Base-by-base conservation (phyloP, 2,888 invertebrate species). In the Drosophila anomalata region DNA sequence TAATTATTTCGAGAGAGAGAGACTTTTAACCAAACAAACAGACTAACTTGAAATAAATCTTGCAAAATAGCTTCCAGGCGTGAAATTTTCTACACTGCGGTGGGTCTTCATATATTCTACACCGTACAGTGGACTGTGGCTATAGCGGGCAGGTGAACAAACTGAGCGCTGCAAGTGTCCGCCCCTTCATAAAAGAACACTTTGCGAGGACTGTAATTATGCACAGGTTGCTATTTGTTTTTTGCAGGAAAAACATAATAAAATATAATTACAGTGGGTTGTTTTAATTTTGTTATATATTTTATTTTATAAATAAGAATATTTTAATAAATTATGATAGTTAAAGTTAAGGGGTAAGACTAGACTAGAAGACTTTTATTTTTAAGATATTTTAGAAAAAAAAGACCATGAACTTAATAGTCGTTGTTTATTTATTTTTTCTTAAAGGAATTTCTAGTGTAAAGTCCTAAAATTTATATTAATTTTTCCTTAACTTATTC, bases 1-100 rank as follows among this genome's bases (percentile, higher is more conserved):
- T 90, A 90, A 90, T 90, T 90, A 84, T 79, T 61, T 65, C 17
- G 17, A 17, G 17, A 17, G 17, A 17, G 59, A 42, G 12, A 14
- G 24, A 26, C 73, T 79, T 84, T 89, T 75, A 71, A 53, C 73
- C 78, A 72, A 75, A 66, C 75, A 75, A 76, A 77, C 55, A 75
- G 56, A 24, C 20, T 2, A 48, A 20, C 24, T 24, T 12, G 17
- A 29, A 50, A 50, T 62, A 42, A 31, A 6, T 3, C 26, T 73
- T 44, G 81, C 79, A 80, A 59, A 89, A 90, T 90, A 84, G 90
- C 90, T 90, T 78, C 87, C 72, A 90, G 90, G 90, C 90, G 90
- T 88, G 81, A 90, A 90, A 84, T 85, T 79, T 67, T 67, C 62
- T 58, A 63, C 52, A 61, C 48, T 61, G 75, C 60, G 77, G 72